Evolutionary conservation across 1,140 invertebrate genomes (phyloP).

Genomic region (Mactra quadrangularis): DNA sequence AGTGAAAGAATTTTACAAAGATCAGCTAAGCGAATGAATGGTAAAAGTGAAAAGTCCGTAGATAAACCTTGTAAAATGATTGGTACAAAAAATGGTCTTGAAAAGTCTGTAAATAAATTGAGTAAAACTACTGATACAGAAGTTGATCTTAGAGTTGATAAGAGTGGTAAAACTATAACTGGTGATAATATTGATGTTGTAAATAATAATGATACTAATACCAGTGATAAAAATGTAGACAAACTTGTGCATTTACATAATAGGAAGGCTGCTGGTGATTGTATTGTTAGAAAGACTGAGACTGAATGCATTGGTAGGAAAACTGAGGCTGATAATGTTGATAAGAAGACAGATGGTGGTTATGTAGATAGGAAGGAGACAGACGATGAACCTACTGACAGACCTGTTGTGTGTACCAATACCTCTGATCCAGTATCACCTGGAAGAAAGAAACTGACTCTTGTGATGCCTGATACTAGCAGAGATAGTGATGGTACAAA

Average conservation of each 20-base stretch:
- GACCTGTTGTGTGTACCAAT: too few relatives aligned
- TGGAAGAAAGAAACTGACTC: not conserved
- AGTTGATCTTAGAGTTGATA: too few relatives aligned
- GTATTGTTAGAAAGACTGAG: too few relatives aligned
- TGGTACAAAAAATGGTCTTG: too few relatives aligned
- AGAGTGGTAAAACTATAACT: not conserved
- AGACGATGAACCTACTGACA: too few relatives aligned
- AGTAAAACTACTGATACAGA: not conserved
- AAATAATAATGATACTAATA: not conserved
- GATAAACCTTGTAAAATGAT: not conserved
- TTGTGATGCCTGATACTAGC: not conserved
- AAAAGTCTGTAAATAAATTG: not conserved
- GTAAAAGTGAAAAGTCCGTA: not conserved
- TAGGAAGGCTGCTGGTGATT: not conserved
- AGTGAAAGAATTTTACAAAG: constrained; percentile 53
- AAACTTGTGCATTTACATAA: constrained; percentile 1
- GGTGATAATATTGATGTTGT: not conserved
- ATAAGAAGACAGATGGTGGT: not conserved
- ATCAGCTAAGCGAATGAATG: not conserved
- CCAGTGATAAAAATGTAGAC: not conserved
- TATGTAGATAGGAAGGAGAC: not conserved
- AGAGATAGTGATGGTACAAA: not conserved
- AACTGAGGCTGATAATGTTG: not conserved
- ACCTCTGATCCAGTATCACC: not conserved
- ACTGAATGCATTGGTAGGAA: constrained; percentile 7